Evolutionary conservation across 2,888 invertebrate genomes (phyloP).

Genomic region (Cosmopolites sordidus): DNA sequence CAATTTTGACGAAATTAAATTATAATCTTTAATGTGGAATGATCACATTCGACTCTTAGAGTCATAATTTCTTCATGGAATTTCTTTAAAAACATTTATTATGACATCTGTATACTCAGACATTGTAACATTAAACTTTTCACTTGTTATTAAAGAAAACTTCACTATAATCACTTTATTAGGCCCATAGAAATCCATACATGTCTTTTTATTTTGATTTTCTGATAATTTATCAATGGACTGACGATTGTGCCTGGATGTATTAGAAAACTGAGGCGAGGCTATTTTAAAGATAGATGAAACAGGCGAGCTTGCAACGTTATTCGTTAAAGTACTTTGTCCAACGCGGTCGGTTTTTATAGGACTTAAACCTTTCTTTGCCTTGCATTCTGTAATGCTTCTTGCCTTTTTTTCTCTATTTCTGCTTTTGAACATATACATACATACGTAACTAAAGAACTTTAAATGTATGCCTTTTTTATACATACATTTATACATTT

Average conservation of each 20-base stretch:
- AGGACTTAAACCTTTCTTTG: slow-evolving; percentile 19
- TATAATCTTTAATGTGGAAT: slow-evolving; percentile 70
- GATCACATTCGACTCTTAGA: slow-evolving; percentile 67
- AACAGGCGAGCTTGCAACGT: background rate
- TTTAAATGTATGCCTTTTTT: no score
- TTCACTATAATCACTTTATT: slow-evolving; percentile 48
- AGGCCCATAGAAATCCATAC: slow-evolving; percentile 38
- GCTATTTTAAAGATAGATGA: background rate
- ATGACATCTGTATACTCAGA: slow-evolving; percentile 63
- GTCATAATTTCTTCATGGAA: slow-evolving; percentile 70
- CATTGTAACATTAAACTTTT: slow-evolving; percentile 68
- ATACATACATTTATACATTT: no score
- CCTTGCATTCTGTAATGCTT: slow-evolving; percentile 49
- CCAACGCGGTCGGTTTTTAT: background rate
- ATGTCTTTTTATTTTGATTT: slow-evolving; percentile 8
- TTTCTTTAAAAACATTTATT: slow-evolving; percentile 70
- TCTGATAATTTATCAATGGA: background rate
- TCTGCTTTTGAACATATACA: slow-evolving; percentile 45
- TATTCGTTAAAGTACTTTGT: background rate
- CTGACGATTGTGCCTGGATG: background rate
- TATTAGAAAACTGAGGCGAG: background rate
- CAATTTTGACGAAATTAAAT: slow-evolving; percentile 58
- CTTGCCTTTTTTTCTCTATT: slow-evolving; percentile 52
- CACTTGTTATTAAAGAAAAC: slow-evolving; percentile 55
- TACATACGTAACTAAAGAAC: no score